phyloP scores from a whole-genome alignment of 2,113 vertebrate genomes.

The Rhynchomys soricoides region DNA sequence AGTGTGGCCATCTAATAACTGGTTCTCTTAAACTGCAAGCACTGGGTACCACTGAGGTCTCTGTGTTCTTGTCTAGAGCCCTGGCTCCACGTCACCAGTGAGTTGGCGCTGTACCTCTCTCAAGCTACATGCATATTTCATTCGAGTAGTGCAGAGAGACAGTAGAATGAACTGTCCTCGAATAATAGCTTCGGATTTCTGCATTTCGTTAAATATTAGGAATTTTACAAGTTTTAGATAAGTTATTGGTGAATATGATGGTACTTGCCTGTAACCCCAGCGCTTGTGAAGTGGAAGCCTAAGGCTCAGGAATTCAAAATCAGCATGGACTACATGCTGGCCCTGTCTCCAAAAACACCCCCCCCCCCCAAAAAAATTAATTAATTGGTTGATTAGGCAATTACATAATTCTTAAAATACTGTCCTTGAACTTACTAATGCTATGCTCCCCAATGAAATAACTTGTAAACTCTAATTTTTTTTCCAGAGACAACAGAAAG shows the following conservation, averaged over 20 bases:
- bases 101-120: slow-evolving; percentile 33
- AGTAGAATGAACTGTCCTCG: neutral
- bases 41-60: neutral
- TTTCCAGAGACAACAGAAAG: slow-evolving; percentile 9
- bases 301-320: neutral
- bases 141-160: neutral
- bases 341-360: neutral
- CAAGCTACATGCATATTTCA: neutral
- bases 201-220: neutral
- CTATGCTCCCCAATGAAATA: neutral
- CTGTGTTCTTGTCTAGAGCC: neutral
- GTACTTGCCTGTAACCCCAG: neutral
- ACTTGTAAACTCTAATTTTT: neutral
- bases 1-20: slow-evolving; percentile 4
- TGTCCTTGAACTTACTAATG: neutral
- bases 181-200: neutral
- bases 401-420: neutral
- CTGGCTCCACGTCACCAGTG: slow-evolving; percentile 72
- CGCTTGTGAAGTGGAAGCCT: too few relatives aligned
- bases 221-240: neutral
- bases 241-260: neutral
- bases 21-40: neutral
- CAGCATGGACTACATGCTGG: neutral
- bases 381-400: neutral
- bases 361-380: neutral